Conservation (phyloP, 1,140 invertebrate species). For the Drosophila lowei region DNA sequence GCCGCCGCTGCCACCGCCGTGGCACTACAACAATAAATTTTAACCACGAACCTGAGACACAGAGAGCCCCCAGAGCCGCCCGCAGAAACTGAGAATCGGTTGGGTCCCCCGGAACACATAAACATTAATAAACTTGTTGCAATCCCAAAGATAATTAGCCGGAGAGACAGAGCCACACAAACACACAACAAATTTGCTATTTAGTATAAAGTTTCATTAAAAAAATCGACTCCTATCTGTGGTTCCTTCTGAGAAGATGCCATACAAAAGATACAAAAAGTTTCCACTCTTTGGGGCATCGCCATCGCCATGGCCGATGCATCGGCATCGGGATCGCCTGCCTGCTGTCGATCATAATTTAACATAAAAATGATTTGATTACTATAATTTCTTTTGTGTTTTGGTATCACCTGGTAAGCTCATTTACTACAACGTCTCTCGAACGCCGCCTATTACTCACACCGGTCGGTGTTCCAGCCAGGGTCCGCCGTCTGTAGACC, state of each 20-base stretch:
- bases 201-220: constrained; percentile 82
- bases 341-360: constrained; percentile 81
- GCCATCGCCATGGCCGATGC: too few relatives aligned
- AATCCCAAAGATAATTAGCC: constrained; percentile 81
- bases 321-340: constrained; percentile 43
- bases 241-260: constrained; percentile 20
- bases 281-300: not conserved
- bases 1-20: constrained; percentile 46
- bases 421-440: constrained; percentile 75
- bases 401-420: constrained; percentile 82
- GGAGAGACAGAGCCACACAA: constrained; percentile 42
- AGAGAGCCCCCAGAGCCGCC: not conserved
- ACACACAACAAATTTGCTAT: constrained; percentile 70
- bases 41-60: constrained; percentile 49
- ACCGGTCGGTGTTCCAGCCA: constrained; percentile 37
- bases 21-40: constrained; percentile 78
- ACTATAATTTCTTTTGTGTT: constrained; percentile 82
- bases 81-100: constrained; percentile 4
- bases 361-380: constrained; percentile 82
- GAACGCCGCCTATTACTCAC: constrained; percentile 80
- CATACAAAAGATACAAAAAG: constrained; percentile 9
- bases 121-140: constrained; percentile 82
- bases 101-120: constrained; percentile 44
- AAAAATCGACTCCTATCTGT: constrained; percentile 46
- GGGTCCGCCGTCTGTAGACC: constrained; percentile 40